Percentiles rank a stretch among this genome's conserved stretches.
Conservation (phyloP, 2,797 vertebrate genomes). For the Coilia nasus region DNA sequence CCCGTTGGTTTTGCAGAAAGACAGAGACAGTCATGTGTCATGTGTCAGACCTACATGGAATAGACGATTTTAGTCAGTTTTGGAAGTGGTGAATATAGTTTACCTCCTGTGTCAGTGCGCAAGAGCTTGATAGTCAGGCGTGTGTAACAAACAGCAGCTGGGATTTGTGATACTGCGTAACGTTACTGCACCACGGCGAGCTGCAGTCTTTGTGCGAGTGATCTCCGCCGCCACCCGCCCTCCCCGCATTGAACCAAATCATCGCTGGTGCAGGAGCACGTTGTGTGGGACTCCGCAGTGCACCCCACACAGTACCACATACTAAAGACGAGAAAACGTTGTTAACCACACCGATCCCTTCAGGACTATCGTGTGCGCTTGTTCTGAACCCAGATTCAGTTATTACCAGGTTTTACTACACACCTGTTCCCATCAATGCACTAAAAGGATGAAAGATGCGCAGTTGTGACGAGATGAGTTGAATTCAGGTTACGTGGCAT, state of each 20-base stretch:
- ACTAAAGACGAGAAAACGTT: background rate
- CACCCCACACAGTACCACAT: background rate
- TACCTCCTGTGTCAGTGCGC: background rate
- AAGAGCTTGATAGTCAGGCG: background rate
- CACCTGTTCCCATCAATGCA: background rate
- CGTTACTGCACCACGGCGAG: background rate
- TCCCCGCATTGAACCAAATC: constrained; percentile 75
- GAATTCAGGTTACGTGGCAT: background rate
- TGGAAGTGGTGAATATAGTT: background rate
- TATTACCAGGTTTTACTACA: background rate
- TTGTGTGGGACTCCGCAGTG: constrained; percentile 69
- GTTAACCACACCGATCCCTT: background rate
- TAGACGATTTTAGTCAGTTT: background rate
- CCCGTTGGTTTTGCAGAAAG: background rate
- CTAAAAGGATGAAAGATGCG: background rate
- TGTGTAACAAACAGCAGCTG: background rate
- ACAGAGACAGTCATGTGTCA: background rate
- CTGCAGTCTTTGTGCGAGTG: background rate
- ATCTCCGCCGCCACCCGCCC: background rate
- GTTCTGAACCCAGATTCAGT: background rate
- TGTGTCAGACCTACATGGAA: background rate
- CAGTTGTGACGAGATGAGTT: background rate
- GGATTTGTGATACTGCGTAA: background rate
- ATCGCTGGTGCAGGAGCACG: constrained; percentile 74
- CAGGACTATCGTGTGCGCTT: background rate